Conservation (phyloP, 92 coral and sea anemone species). For the Epizoanthus fatuus region DNA sequence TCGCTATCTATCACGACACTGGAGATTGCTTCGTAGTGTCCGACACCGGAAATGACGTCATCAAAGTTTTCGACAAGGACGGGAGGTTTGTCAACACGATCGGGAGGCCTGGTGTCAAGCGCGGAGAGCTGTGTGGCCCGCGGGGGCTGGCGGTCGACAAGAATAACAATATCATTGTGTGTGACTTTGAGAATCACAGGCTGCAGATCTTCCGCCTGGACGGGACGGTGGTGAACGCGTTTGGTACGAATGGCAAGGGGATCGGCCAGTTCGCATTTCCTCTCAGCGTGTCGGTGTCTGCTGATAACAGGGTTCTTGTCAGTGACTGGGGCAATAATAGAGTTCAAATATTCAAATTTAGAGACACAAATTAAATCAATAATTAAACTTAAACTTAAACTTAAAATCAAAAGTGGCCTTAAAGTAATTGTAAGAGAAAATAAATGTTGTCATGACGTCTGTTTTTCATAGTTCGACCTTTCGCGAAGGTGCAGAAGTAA, state of each 20-base stretch:
- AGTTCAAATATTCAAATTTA: constrained; percentile 85
- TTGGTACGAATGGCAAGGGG: constrained; percentile 92
- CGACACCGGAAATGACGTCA: constrained; percentile 91
- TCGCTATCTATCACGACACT: constrained; percentile 78
- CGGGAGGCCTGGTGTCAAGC: constrained; percentile 80
- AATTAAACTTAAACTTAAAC: background rate
- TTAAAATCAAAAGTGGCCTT: no score
- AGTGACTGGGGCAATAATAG: constrained; percentile 96
- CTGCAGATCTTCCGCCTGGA: constrained; percentile 80
- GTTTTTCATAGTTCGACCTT: no score
- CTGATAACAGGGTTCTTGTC: constrained; percentile 77
- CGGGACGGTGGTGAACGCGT: constrained; percentile 81
- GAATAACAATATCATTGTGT: constrained; percentile 78
- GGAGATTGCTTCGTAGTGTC: constrained; percentile 85
- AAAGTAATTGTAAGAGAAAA: background rate
- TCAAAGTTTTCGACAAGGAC: constrained; percentile 85
- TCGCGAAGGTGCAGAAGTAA: no score
- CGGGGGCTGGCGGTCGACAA: constrained; percentile 89
- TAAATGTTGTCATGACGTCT: no score
- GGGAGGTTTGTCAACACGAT: constrained; percentile 78
- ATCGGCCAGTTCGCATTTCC: constrained; percentile 97
- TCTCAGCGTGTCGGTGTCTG: constrained; percentile 81
- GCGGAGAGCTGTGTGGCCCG: constrained; percentile 89
- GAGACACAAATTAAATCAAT: constrained; percentile 52
- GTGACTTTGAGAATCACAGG: constrained; percentile 93